These are phyloP conservation scores for Pica pica DNA, from an alignment of 2,113 vertebrate genomes.

Conservation along the genomic window DNA sequence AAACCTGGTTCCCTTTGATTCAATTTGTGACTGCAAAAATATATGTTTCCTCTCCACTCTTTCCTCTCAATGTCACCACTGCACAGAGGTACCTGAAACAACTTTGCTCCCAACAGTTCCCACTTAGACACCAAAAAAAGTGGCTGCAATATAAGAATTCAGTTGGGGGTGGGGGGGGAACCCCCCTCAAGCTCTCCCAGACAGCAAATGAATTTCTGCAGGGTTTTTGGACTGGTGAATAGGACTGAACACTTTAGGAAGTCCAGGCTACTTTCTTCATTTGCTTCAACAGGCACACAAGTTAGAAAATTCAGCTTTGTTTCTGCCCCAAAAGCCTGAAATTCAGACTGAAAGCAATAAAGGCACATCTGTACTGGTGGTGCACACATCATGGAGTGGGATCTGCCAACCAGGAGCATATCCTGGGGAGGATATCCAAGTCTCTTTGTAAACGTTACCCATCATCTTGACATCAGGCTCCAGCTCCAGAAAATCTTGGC, in stretches of 20 bases:
- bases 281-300: neutral
- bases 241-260: neutral
- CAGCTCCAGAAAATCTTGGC: neutral
- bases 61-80: neutral
- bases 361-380: neutral
- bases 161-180: neutral
- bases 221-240: neutral
- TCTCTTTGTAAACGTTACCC: neutral
- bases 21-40: neutral
- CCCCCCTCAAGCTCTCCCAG: neutral
- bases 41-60: neutral
- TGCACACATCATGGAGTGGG: neutral
- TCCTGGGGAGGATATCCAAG: neutral
- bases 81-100: neutral
- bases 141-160: neutral
- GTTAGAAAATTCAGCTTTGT: neutral
- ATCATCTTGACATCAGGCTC: neutral
- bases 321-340: neutral
- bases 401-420: neutral
- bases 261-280: neutral
- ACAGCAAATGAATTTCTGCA: neutral
- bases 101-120: neutral
- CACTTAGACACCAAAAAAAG: neutral
- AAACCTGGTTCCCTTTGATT: neutral
- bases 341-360: neutral